phyloP scores from a whole-genome alignment of 1,140 invertebrate genomes.

The Aradophagus sp. region DNA sequence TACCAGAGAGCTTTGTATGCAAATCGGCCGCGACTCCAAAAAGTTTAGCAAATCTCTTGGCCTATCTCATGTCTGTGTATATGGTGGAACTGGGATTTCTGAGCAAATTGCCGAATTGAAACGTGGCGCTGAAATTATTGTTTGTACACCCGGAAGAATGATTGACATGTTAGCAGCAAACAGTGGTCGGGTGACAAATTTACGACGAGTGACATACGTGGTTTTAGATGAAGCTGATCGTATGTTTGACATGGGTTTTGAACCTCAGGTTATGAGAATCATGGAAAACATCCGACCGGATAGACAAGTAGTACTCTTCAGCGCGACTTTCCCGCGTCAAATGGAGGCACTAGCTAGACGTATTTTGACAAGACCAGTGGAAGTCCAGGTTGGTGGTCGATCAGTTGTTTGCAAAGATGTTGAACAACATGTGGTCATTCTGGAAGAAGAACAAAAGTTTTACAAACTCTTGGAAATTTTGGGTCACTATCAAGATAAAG shows the following conservation, averaged over 20 bases:
- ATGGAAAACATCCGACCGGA: slow-evolving; percentile 98
- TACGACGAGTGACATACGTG: slow-evolving; percentile 95
- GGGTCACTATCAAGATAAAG: slow-evolving; percentile 94
- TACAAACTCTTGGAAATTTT: slow-evolving; percentile 97
- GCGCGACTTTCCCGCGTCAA: slow-evolving; percentile 98
- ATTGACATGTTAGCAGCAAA: slow-evolving; percentile 99
- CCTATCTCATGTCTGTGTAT: slow-evolving; percentile 95
- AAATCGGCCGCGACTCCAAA: slow-evolving; percentile 97
- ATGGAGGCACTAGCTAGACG: slow-evolving; percentile 98
- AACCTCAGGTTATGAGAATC: slow-evolving; percentile 97
- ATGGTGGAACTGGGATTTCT: slow-evolving; percentile 97
- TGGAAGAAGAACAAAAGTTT: slow-evolving; percentile 98
- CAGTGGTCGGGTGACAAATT: slow-evolving; percentile 96
- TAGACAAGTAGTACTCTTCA: slow-evolving; percentile 98
- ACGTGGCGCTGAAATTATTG: slow-evolving; percentile 97
- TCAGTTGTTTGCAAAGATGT: slow-evolving; percentile 99
- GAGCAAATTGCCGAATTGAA: slow-evolving; percentile 99
- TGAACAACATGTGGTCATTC: slow-evolving; percentile 93
- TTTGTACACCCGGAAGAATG: slow-evolving; percentile 99
- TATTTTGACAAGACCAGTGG: slow-evolving; percentile 95
- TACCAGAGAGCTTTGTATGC: slow-evolving; percentile 98
- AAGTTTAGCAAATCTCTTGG: slow-evolving; percentile 94
- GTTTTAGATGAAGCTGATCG: slow-evolving; percentile 99
- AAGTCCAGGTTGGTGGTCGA: slow-evolving; percentile 98
- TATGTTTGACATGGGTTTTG: slow-evolving; percentile 99